phyloP scores from a whole-genome alignment of 2,797 vertebrate genomes.

The Babyrousa celebensis region DNA sequence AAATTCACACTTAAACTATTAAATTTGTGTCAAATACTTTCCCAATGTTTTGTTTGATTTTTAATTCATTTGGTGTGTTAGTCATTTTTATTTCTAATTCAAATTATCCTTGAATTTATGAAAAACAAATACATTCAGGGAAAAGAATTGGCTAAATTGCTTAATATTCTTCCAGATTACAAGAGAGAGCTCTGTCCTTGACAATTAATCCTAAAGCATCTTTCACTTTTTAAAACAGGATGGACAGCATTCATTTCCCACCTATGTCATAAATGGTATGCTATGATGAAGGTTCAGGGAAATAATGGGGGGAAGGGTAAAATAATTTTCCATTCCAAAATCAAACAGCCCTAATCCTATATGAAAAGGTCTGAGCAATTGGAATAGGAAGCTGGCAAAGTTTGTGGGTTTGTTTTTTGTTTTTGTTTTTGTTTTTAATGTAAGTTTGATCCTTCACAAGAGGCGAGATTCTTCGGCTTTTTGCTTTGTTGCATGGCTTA shows the following conservation, averaged over 20 bases:
- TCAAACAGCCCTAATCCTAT: neutral
- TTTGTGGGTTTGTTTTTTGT: neutral
- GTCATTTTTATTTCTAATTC: slow-evolving; percentile 10
- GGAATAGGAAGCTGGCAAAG: neutral
- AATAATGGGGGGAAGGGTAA: fast-evolving
- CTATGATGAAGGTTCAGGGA: neutral
- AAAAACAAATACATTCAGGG: neutral
- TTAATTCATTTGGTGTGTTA: neutral
- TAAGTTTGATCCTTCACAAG: slow-evolving; percentile 34
- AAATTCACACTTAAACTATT: neutral
- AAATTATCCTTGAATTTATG: slow-evolving; percentile 28
- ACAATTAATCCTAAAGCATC: neutral
- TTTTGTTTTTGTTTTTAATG: neutral
- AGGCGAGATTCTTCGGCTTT: slow-evolving; percentile 18
- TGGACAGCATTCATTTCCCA: neutral
- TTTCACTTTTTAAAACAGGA: neutral
- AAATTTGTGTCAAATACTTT: neutral
- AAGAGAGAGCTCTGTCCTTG: neutral
- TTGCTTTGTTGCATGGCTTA: neutral
- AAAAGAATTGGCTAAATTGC: neutral
- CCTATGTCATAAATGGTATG: neutral
- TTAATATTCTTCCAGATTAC: neutral
- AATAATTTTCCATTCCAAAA: slow-evolving; percentile 31
- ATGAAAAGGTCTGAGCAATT: neutral
- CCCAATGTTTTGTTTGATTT: neutral